phyloP scores from a whole-genome alignment of 2,888 invertebrate genomes.

The Metellina segmentata region DNA sequence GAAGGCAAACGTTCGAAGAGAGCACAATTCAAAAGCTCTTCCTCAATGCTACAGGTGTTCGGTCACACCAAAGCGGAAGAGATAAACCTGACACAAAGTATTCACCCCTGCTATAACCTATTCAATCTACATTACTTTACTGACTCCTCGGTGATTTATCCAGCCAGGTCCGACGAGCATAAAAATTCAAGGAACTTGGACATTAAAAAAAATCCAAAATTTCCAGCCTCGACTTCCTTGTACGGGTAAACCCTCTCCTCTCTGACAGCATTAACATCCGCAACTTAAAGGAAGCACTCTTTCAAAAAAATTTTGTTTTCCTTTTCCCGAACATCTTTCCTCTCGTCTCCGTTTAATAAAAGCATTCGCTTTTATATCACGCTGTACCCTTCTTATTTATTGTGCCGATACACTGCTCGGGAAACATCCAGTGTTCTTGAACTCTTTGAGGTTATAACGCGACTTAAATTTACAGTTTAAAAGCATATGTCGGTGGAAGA shows the following conservation, averaged over 20 bases:
- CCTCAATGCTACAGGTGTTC: neutral
- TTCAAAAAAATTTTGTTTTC: slow-evolving; percentile 11
- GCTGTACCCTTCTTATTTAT: slow-evolving; percentile 54
- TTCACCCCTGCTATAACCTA: neutral
- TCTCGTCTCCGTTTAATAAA: slow-evolving; percentile 45
- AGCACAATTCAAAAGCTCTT: too few species aligned
- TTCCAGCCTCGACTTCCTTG: slow-evolving; percentile 32
- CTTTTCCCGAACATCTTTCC: slow-evolving; percentile 6
- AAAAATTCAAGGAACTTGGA: slow-evolving; percentile 44
- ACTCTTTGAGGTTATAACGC: slow-evolving; percentile 61
- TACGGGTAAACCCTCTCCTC: slow-evolving; percentile 12
- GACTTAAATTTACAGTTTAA: slow-evolving; percentile 68
- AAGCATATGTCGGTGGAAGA: slow-evolving; percentile 10
- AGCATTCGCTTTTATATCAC: slow-evolving; percentile 55
- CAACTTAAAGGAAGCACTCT: slow-evolving; percentile 26
- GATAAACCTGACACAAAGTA: neutral
- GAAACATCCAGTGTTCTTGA: slow-evolving; percentile 39
- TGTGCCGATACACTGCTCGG: neutral
- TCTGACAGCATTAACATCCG: slow-evolving; percentile 30
- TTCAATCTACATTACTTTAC: neutral
- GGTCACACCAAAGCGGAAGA: neutral
- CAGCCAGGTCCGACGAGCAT: neutral
- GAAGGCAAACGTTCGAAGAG: too few species aligned
- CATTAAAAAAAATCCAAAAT: neutral
- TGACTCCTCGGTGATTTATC: slow-evolving; percentile 18